Evolutionary conservation across 2,113 vertebrate genomes (phyloP), one percentile per base, ranked within the genome.

Genomic region (Phrynosoma blainvillii): DNA sequence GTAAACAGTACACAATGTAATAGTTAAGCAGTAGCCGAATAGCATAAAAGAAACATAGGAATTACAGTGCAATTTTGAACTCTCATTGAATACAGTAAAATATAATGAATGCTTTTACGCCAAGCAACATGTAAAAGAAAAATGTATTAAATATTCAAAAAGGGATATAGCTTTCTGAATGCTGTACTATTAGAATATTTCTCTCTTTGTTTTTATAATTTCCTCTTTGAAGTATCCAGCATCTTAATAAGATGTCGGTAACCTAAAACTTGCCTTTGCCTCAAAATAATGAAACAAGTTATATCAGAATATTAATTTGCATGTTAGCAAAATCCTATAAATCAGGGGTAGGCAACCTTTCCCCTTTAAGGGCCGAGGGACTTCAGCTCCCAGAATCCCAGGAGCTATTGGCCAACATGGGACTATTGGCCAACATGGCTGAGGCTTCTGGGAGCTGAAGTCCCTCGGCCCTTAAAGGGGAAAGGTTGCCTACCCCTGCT

Each of bases 31-130:
- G 79, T 76, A 82, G 68, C 85, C 25, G 68, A 87, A 75, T 32
- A 77, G 82, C 86, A 90, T 77, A 89, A 42, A 62, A 84, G 21
- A 84, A 90, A 91, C 54, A 79, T 90, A 91, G 89, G 9, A 76
- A 80, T 52, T 83, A 86, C 82, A 91, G 32, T 85, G 82, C 76
- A 87, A n/a, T 56, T 1, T 8, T 93, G 56, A 68, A 62, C 71
- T 0, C 40, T 0, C 0, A 87, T 82, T 84, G 21, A 86, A 79
- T 23, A 13, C 23, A 79, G 30, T 79, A 54, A 42, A 80, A 68
- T 36, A 12, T 0, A 2, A 54, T 82, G 42, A 30, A 54, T 42
- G 40, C 6, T 80, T 65, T 80, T 85, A 23, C 4, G 25, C 66
- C 77, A 88, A 21, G 20, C 70, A 78, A 8, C 4, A 18, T 65